Conservation (phyloP, 2,113 vertebrate genomes). For the Astur gentilis region DNA sequence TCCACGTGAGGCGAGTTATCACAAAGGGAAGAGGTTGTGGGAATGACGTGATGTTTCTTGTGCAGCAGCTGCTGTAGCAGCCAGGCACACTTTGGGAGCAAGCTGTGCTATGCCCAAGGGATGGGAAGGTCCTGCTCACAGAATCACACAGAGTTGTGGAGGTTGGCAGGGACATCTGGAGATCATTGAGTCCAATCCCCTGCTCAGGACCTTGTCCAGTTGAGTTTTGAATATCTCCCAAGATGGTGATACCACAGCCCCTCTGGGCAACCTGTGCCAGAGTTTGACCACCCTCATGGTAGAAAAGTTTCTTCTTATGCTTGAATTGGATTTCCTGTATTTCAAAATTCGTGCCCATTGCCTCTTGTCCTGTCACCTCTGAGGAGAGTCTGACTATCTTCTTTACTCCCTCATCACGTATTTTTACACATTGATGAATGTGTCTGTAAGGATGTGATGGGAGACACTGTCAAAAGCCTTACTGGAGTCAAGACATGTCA, state of each 20-base stretch:
- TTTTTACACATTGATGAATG: background rate
- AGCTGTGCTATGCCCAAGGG: background rate
- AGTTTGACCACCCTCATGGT: background rate
- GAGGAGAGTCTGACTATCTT: background rate
- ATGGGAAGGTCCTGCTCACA: background rate
- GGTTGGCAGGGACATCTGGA: background rate
- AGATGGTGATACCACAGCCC: background rate
- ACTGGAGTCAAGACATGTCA: background rate
- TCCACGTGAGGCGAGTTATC: background rate
- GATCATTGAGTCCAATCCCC: background rate
- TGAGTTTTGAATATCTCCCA: background rate
- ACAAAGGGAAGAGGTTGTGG: background rate
- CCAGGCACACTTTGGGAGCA: background rate
- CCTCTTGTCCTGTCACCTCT: background rate
- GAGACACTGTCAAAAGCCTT: background rate
- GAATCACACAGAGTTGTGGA: background rate
- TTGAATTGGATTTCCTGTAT: background rate
- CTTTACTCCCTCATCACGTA: background rate
- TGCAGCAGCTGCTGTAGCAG: background rate
- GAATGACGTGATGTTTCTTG: background rate
- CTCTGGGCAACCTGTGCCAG: background rate
- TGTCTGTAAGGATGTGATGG: background rate
- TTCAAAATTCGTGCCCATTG: background rate
- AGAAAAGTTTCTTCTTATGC: background rate
- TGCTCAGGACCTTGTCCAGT: background rate